A percentile compares a stretch with the other conserved stretches of the same genome.
phyloP scores from a whole-genome alignment of 2,797 vertebrate genomes.

The Xyrichtys novacula region DNA sequence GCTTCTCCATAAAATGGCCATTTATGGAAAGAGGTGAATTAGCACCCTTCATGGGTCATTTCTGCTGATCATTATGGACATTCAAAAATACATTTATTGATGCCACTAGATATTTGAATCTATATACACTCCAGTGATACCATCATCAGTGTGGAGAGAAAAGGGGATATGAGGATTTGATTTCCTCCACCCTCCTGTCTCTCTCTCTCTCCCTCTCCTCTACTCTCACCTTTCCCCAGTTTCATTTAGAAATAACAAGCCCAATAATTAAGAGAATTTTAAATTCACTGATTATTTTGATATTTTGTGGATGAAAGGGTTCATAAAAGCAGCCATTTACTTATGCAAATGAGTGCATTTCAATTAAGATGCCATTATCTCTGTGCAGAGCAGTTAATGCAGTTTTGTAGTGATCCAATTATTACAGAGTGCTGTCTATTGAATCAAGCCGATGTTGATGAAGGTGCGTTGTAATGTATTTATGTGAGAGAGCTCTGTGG shows the following conservation, averaged over 20 bases:
- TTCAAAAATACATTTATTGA: constrained; percentile 34
- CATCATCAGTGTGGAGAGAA: neutral
- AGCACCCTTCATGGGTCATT: constrained; percentile 25
- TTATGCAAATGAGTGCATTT: constrained; percentile 62
- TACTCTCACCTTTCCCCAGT: constrained; percentile 5
- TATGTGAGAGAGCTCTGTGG: neutral
- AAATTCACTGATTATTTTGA: constrained; percentile 37
- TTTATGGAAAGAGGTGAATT: constrained; percentile 3
- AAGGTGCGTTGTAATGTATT: constrained; percentile 42
- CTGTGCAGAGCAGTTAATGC: constrained; percentile 56
- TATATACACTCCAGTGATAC: neutral
- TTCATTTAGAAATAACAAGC: constrained; percentile 29
- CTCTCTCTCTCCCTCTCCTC: neutral
- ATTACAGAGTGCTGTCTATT: constrained; percentile 56
- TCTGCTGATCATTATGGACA: constrained; percentile 29
- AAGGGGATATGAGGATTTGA: neutral
- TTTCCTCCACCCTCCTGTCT: neutral
- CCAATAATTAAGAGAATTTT: constrained; percentile 33
- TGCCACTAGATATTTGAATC: constrained; percentile 22
- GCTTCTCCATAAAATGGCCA: constrained; percentile 17
- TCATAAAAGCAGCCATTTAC: constrained; percentile 57
- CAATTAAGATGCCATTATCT: constrained; percentile 61
- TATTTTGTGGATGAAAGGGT: constrained; percentile 54
- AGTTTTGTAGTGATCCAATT: constrained; percentile 65
- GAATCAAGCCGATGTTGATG: constrained; percentile 48